These are phyloP conservation scores for Merodon equestris DNA, from an alignment of 2,888 invertebrate genomes.

Conservation along the genomic window DNA sequence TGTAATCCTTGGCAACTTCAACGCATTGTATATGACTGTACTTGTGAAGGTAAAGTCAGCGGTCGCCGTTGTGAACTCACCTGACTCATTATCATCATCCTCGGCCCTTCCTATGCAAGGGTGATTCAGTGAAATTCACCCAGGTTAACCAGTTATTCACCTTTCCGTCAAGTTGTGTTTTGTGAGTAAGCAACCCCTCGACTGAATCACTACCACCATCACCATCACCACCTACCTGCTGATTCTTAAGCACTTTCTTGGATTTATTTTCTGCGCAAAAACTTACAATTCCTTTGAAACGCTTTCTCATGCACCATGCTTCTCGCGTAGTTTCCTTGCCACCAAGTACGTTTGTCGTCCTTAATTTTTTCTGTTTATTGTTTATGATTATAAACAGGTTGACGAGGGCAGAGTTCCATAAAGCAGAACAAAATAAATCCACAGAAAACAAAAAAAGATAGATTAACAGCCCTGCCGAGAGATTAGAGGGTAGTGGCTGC, in stretches of 20 bases:
- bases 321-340: too few species aligned
- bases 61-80: neutral
- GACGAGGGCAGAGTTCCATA: too few species aligned
- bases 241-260: slow-evolving; percentile 1
- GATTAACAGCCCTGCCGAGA: slow-evolving; percentile 7
- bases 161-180: slow-evolving; percentile 11
- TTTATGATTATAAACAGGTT: slow-evolving; percentile 35
- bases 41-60: neutral
- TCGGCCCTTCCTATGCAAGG: neutral
- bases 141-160: slow-evolving; percentile 28
- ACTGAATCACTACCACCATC: slow-evolving; percentile 4
- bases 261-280: neutral
- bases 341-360: slow-evolving; percentile 18
- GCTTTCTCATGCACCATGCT: neutral
- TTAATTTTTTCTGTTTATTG: slow-evolving; percentile 35
- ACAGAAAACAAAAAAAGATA: slow-evolving; percentile 1
- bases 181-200: neutral
- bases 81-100: slow-evolving; percentile 12
- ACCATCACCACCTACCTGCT: neutral
- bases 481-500: slow-evolving; percentile 18
- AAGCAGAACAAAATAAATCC: slow-evolving; percentile 16
- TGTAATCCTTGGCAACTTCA: too few species aligned
- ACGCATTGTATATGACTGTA: too few species aligned
- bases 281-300: neutral
- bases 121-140: slow-evolving; percentile 27